Evolutionary conservation across 1,140 invertebrate species (phyloP).

Genomic region (Dolichoris vasculosae): DNA sequence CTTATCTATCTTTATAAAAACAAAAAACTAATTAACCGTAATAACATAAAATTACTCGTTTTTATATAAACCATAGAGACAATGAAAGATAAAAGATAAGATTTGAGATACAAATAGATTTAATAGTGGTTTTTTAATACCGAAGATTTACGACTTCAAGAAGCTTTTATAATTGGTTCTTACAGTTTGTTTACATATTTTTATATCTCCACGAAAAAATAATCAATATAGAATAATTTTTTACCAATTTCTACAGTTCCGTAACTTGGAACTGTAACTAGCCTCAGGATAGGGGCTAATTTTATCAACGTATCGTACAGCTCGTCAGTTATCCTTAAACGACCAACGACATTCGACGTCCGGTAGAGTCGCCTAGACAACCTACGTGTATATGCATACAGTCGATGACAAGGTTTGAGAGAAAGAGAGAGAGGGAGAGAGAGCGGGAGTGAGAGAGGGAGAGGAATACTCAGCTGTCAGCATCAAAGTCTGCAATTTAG

Average conservation of each 20-base stretch:
- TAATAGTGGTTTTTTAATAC: too few species aligned
- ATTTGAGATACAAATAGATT: too few species aligned
- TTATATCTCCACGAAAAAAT: neutral
- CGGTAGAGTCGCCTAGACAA: neutral
- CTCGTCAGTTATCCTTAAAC: slow-evolving; percentile 32
- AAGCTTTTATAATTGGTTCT: too few species aligned
- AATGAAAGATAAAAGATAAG: too few species aligned
- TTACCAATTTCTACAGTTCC: neutral
- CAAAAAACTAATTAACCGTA: too few species aligned
- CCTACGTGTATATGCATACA: neutral
- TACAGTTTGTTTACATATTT: neutral
- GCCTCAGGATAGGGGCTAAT: slow-evolving; percentile 5
- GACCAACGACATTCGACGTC: neutral
- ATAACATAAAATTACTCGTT: too few species aligned
- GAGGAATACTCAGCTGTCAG: slow-evolving; percentile 66
- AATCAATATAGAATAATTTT: neutral
- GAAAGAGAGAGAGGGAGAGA: neutral
- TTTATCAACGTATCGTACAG: slow-evolving; percentile 13
- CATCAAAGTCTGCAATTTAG: slow-evolving; percentile 76
- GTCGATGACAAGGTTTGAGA: neutral
- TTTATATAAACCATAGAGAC: too few species aligned
- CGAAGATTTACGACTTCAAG: too few species aligned
- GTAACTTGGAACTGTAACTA: neutral
- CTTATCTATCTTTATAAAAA: neutral
- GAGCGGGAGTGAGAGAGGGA: neutral